Percentiles rank a stretch among this genome's conserved stretches.
Evolutionary conservation across 2,888 invertebrate species (phyloP).

Genomic region (Synanthedon andrenaeformis): DNA sequence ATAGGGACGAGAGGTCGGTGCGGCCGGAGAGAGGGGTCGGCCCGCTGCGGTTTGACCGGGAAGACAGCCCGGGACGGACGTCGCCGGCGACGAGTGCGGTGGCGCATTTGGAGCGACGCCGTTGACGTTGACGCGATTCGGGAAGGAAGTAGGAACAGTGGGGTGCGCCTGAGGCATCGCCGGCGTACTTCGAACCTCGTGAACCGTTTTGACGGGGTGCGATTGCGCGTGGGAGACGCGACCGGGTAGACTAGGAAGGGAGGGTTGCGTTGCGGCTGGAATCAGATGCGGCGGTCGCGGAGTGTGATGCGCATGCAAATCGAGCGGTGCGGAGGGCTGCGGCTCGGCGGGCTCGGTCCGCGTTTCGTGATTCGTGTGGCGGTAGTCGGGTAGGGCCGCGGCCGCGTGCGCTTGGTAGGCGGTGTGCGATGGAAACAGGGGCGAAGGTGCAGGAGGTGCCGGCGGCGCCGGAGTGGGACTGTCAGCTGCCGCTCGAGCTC

Average conservation of each 20-base stretch:
- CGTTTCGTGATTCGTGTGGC: slow-evolving; percentile 69
- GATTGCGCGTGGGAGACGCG: slow-evolving; percentile 39
- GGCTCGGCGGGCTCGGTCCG: slow-evolving; percentile 40
- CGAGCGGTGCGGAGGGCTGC: slow-evolving; percentile 35
- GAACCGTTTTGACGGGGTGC: slow-evolving; percentile 43
- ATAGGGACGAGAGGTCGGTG: slow-evolving; percentile 48
- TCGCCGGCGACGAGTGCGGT: slow-evolving; percentile 30
- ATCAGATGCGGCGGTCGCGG: slow-evolving; percentile 23
- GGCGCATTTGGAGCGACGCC: slow-evolving; percentile 33
- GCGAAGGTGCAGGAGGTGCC: slow-evolving; percentile 53
- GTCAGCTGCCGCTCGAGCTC: slow-evolving; percentile 58
- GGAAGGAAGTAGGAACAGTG: slow-evolving; percentile 55
- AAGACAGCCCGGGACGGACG: slow-evolving; percentile 50
- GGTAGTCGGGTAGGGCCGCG: slow-evolving; percentile 59
- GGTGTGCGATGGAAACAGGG: slow-evolving; percentile 54
- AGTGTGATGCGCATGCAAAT: slow-evolving; percentile 48
- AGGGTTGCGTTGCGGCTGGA: slow-evolving; percentile 19
- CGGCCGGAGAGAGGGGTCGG: slow-evolving; percentile 44
- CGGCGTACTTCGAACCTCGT: slow-evolving; percentile 39
- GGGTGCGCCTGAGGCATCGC: slow-evolving; percentile 25
- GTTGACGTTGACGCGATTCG: slow-evolving; percentile 33
- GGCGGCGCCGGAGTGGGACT: slow-evolving; percentile 61
- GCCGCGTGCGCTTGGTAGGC: slow-evolving; percentile 64
- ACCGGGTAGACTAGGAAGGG: slow-evolving; percentile 39
- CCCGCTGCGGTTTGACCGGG: slow-evolving; percentile 45